These are phyloP conservation scores for Synergus itoensis DNA, from an alignment of 2,888 invertebrate species.

Conservation along the genomic window DNA sequence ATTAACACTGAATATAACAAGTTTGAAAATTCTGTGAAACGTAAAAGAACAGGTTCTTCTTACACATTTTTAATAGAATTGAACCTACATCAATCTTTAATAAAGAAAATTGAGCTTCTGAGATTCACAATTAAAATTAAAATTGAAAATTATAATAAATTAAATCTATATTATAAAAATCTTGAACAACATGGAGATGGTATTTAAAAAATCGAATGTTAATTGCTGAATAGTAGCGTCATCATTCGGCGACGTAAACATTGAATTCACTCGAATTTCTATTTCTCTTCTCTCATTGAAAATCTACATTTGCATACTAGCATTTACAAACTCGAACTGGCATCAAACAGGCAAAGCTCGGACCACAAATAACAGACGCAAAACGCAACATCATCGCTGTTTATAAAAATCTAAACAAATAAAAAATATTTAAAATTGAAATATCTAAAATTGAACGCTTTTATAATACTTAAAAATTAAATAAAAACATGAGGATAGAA, in stretches of 20 bases:
- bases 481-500: not conserved
- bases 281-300: slow-evolving; percentile 13
- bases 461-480: no score
- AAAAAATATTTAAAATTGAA: not conserved
- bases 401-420: not conserved
- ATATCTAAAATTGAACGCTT: no score
- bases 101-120: not conserved
- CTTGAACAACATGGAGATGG: not conserved
- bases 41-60: not conserved
- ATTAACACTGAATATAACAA: not conserved
- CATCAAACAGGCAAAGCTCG: slow-evolving; percentile 12
- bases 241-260: slow-evolving; percentile 16
- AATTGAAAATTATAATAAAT: not conserved
- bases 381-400: not conserved
- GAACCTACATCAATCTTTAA: not conserved
- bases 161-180: not conserved
- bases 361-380: slow-evolving; percentile 10
- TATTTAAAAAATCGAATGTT: slow-evolving; percentile 10
- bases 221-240: not conserved
- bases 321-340: slow-evolving; percentile 13
- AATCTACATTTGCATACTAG: slow-evolving; percentile 29
- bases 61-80: not conserved
- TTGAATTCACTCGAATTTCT: slow-evolving; percentile 28
- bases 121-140: not conserved
- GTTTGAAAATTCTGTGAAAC: not conserved